These are phyloP conservation scores for Cepaea nemoralis DNA, from an alignment of 1,140 invertebrate species.

Conservation along the genomic window DNA sequence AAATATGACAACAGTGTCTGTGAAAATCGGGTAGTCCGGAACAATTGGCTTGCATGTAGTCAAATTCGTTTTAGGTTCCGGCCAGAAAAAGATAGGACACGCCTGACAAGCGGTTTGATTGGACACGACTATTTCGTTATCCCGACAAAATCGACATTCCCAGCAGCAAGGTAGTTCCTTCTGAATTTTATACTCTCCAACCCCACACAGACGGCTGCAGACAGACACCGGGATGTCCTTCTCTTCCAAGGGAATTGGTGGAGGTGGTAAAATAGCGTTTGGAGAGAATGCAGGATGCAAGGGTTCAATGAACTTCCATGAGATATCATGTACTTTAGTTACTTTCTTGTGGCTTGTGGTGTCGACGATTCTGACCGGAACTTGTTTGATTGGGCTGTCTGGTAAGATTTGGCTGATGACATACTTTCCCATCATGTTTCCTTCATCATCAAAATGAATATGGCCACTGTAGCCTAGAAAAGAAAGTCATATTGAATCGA, in stretches of 20 bases:
- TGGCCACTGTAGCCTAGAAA: conserved; percentile 21
- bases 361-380: conserved; percentile 21
- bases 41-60: conserved; percentile 73
- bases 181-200: conserved; percentile 36
- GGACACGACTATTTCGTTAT: conserved; percentile 46
- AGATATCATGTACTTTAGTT: neutral
- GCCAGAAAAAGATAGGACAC: conserved; percentile 56
- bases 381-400: neutral
- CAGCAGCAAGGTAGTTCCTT: conserved; percentile 38
- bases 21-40: conserved; percentile 26
- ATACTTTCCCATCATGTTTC: conserved; percentile 44
- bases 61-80: conserved; percentile 71
- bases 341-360: neutral
- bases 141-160: conserved; percentile 39
- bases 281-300: neutral
- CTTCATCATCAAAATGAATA: conserved; percentile 40
- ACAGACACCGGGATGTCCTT: conserved; percentile 36
- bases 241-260: neutral
- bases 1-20: conserved; percentile 65
- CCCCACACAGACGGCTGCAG: conserved; percentile 43
- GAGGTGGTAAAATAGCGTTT: neutral
- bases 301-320: neutral
- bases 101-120: conserved; percentile 49
- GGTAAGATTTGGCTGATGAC: conserved; percentile 33
- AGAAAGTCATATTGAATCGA: no score